phyloP scores from a whole-genome alignment of 2,113 vertebrate genomes.

The Haemorhous mexicanus region DNA sequence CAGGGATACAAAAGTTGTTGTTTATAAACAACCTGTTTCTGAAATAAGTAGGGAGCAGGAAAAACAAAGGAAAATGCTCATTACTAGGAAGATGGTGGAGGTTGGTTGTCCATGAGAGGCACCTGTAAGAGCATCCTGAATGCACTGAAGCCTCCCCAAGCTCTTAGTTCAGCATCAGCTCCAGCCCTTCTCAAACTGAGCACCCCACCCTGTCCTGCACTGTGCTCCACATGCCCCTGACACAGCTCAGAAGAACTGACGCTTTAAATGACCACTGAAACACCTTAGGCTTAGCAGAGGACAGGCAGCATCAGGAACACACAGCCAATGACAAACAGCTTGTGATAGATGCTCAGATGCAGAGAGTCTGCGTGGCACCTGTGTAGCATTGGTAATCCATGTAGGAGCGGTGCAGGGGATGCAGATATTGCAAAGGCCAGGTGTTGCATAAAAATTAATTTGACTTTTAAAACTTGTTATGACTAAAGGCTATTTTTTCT shows the following conservation, averaged over 20 bases:
- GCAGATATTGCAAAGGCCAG: background rate
- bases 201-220: rapidly evolving
- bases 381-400: background rate
- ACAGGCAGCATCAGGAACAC: background rate
- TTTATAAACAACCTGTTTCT: background rate
- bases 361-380: background rate
- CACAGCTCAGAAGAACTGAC: background rate
- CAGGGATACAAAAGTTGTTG: background rate
- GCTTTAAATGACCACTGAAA: background rate
- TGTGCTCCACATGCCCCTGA: rapidly evolving
- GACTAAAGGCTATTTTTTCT: background rate
- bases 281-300: background rate
- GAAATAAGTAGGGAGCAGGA: background rate
- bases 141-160: background rate
- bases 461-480: background rate
- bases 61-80: background rate
- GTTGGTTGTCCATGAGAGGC: rapidly evolving
- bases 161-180: background rate
- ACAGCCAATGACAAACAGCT: background rate
- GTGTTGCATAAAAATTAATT: background rate
- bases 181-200: background rate
- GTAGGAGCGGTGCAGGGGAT: background rate
- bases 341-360: background rate
- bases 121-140: background rate
- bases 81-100: background rate